These are phyloP conservation scores for Cervus canadensis DNA, from an alignment of 2,113 vertebrate species.

Conservation along the genomic window DNA sequence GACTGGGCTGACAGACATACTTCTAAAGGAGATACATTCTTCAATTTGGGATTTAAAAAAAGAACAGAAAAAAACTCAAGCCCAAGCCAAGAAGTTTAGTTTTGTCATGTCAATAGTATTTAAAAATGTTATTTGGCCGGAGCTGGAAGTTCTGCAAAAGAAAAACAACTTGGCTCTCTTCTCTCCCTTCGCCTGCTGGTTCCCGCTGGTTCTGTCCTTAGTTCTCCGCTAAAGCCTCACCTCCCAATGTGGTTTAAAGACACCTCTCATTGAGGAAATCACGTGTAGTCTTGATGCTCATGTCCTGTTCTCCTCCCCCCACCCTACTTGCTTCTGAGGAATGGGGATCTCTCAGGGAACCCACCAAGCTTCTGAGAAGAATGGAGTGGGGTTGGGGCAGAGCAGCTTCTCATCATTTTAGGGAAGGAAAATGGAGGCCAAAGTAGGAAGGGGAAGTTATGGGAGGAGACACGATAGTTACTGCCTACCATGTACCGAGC, in stretches of 20 bases:
- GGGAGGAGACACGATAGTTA: no score
- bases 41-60: conserved; percentile 29
- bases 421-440: neutral
- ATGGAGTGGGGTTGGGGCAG: neutral
- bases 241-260: neutral
- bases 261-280: neutral
- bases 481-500: neutral
- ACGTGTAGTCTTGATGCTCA: fast-evolving
- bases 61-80: conserved; percentile 29
- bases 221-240: neutral
- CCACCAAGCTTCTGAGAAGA: neutral
- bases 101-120: conserved; percentile 48
- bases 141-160: neutral
- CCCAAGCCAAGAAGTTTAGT: conserved; percentile 45
- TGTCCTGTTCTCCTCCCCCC: no score
- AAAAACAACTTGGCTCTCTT: conserved; percentile 25
- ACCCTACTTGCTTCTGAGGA: neutral
- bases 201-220: neutral
- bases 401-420: neutral
- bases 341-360: neutral
- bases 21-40: conserved; percentile 18
- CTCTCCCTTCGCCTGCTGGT: neutral
- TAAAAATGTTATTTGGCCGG: conserved; percentile 44
- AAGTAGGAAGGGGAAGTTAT: neutral
- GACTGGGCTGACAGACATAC: neutral